Base-by-base conservation (phyloP, 1,140 invertebrate species). In the Bombus terrestris region DNA sequence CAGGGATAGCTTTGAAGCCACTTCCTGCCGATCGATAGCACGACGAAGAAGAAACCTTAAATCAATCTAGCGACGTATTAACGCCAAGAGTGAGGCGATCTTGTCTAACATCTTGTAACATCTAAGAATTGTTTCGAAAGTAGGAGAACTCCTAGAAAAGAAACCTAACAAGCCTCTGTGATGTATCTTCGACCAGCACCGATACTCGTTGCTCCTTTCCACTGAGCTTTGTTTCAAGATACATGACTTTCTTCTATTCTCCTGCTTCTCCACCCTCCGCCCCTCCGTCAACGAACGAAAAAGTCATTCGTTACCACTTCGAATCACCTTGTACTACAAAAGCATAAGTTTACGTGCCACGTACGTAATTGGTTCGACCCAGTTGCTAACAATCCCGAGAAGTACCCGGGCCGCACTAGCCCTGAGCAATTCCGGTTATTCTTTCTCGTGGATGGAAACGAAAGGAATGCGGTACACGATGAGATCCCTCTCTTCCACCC, bases 291-390 rank as follows among this genome's bases (percentile, higher is more conserved):
- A 37, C 15, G 37, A 71, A 53, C 74, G 66, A 72, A 59, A 57
- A 39, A 72, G 83, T 72, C 77, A 43, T 85, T 85, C 83, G 76
- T 85, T 85, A 85, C 83, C 57, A 62, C 77, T 80, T 80, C 69
- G 83, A 85, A 85, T 80, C 83, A 73, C 83, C 83, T 85, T 80
- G 68, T 53, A 64, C 68, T 72, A 85, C 83, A 85, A 85, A 85
- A 69, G 83, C 83, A 79, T 85, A 85, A 85, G 83, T 85, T 85
- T 80, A 80, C 83, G 82, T 84, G 82, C 76, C 82, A 71, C 66
- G 83, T 72, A 85, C 83, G 77, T 85, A 85, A 85, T 85, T 85
- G 83, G 83, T 85, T 85, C 83, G 83, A 85, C 83, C 83, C 83
- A 85, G 83, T 85, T 85, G 68, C 83, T 85, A 85, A 85, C 83